Evolutionary conservation across 2,888 invertebrate species (phyloP), one percentile per base, ranked within the genome.

Genomic region (Lycophotia porphyrea): DNA sequence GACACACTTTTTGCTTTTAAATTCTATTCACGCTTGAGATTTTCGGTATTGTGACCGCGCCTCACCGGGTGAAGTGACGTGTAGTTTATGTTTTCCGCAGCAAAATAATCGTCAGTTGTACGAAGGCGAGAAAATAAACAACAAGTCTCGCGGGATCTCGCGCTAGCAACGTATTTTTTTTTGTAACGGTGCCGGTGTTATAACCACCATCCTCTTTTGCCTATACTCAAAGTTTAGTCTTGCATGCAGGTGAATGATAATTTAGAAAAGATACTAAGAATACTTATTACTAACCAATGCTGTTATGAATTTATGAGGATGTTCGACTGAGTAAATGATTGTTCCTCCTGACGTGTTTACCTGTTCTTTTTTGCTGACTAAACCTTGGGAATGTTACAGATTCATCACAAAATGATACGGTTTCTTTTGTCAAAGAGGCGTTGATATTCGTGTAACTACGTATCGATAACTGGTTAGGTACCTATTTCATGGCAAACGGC

Each of bases 61-160:
- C 87, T 90, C 84, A 89, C 82, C 84, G 79, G 84, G 87, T 72
- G 80, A 76, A 92, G 88, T 91, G 94, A 93, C 92, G 92, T 87
- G 89, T 82, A 90, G 92, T 93, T 93, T 91, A 92, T 90, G 87
- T 87, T 87, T 91, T 87, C 88, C 81, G 87, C 88, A 88, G 91
- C 84, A 90, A 92, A 94, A 92, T 91, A 92, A 92, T 91, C 90
- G 86, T 85, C 88, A 87, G 89, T 88, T 90, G 91, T 89, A 88
- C 90, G 91, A 91, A 88, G 89, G 76, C 88, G 90, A 83, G 88
- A 91, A 92, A 93, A 94, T 92, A 94, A 94, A 94, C 93, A 94
- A 94, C 92, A 93, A 86, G 88, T 90, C 88, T 89, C 86, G 83
- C 86, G 85, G 79, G 81, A 84, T 85, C 63, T 81, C 85, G 84